A percentile compares a stretch with the other conserved stretches of the same genome.
These are phyloP conservation scores for Xiphophorus couchianus DNA, from an alignment of 2,113 vertebrate species.

Conservation along the genomic window DNA sequence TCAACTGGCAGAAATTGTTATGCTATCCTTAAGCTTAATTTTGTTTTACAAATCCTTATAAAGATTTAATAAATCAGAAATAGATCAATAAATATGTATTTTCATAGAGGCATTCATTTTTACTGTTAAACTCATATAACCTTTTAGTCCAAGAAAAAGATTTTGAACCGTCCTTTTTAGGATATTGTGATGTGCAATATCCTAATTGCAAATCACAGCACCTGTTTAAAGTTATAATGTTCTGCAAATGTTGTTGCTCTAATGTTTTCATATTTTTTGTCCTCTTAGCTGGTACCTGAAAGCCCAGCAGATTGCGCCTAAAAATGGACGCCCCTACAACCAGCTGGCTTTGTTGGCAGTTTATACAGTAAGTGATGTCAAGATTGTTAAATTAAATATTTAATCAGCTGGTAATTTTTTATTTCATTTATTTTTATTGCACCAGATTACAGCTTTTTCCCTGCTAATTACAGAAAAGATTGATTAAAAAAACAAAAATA, in stretches of 20 bases:
- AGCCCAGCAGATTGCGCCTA: slow-evolving; percentile 97
- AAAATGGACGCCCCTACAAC: slow-evolving; percentile 97
- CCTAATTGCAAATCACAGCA: background rate
- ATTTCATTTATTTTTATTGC: too few relatives aligned
- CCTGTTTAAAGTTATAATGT: background rate
- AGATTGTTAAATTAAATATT: background rate
- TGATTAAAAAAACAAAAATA: too few relatives aligned
- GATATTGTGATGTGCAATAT: background rate
- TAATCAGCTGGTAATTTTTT: too few relatives aligned
- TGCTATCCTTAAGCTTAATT: background rate
- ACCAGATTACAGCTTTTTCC: too few relatives aligned
- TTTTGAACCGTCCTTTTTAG: background rate
- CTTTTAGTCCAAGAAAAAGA: background rate
- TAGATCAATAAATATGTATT: background rate
- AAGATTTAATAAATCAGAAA: too few relatives aligned
- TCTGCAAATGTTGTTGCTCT: background rate
- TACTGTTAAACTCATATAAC: background rate
- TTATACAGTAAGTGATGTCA: slow-evolving; percentile 88
- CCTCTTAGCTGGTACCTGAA: slow-evolving; percentile 94
- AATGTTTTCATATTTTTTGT: slow-evolving; percentile 26
- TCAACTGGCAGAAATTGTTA: too few relatives aligned
- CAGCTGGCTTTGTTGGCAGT: slow-evolving; percentile 95
- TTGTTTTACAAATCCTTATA: too few relatives aligned
- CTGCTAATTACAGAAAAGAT: too few relatives aligned
- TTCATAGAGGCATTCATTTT: background rate